phyloP scores from a whole-genome alignment of 2,797 vertebrate genomes.

The Gadopsis bispinosus region DNA sequence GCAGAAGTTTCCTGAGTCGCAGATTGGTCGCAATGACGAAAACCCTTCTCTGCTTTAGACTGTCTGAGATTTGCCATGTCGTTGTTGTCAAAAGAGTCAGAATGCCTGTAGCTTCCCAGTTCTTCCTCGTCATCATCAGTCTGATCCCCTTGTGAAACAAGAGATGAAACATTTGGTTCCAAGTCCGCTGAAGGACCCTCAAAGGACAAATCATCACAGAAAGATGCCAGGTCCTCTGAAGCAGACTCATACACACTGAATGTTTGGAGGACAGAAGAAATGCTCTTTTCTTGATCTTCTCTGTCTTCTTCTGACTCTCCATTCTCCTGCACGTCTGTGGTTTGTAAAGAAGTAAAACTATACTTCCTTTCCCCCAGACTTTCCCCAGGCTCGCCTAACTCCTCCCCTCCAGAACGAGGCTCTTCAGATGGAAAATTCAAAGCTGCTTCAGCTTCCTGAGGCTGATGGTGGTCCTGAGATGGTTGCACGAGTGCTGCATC shows the following conservation, averaged over 20 bases:
- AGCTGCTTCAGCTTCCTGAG: slow-evolving; percentile 60
- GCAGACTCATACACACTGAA: slow-evolving; percentile 53
- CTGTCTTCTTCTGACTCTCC: slow-evolving; percentile 28
- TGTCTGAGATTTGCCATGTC: slow-evolving; percentile 35
- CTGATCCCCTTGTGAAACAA: slow-evolving; percentile 57
- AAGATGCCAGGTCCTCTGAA: slow-evolving; percentile 75
- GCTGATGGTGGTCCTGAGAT: slow-evolving; percentile 66
- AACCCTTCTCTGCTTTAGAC: slow-evolving; percentile 24
- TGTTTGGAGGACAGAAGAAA: slow-evolving; percentile 33
- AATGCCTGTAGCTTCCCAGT: slow-evolving; percentile 38
- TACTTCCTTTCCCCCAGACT: slow-evolving; percentile 20
- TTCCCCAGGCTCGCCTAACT: slow-evolving; percentile 19
- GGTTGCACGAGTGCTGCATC: slow-evolving; percentile 30
- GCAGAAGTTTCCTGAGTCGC: slow-evolving; percentile 72
- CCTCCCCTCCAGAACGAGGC: slow-evolving; percentile 59
- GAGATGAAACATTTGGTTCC: slow-evolving; percentile 78
- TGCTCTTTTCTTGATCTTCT: slow-evolving; percentile 39
- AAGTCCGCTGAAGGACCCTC: slow-evolving; percentile 80
- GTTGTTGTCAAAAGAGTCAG: slow-evolving; percentile 10
- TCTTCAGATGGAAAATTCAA: slow-evolving; percentile 36
- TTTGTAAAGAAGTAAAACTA: slow-evolving; percentile 21
- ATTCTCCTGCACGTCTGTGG: slow-evolving; percentile 45
- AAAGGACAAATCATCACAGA: slow-evolving; percentile 68
- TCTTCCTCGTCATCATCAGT: slow-evolving; percentile 73
- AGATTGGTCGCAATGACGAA: slow-evolving; percentile 30